Evolutionary conservation across 2,113 vertebrate genomes (phyloP).

Genomic region (Odocoileus hemionus): DNA sequence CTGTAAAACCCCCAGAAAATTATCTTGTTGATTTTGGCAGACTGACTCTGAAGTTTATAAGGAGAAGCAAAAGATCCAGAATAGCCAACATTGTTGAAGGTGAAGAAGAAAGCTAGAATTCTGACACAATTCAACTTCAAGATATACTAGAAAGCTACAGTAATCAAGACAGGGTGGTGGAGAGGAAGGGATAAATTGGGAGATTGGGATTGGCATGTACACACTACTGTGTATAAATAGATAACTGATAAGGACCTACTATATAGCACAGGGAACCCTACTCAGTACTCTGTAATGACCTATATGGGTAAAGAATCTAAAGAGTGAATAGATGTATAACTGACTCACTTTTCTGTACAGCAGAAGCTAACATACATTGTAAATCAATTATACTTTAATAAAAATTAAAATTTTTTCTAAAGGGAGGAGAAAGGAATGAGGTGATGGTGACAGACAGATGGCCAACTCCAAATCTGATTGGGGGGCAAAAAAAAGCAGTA

Average conservation of each 20-base stretch:
- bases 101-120: background rate
- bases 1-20: background rate
- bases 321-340: background rate
- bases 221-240: background rate
- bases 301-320: background rate
- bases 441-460: background rate
- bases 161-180: background rate
- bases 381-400: background rate
- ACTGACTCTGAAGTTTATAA: background rate
- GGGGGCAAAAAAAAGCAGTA: background rate
- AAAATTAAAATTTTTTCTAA: background rate
- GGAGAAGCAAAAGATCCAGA: background rate
- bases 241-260: background rate
- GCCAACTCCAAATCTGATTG: background rate
- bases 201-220: background rate
- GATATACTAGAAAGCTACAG: background rate
- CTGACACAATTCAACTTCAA: background rate
- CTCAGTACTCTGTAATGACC: background rate
- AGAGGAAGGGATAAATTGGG: background rate
- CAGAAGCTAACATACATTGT: background rate
- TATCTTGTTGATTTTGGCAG: background rate
- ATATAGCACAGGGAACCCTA: background rate
- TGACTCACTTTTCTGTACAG: background rate
- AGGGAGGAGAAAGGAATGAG: background rate
- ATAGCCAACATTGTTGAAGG: background rate